Base-by-base conservation (phyloP, 2,888 invertebrate species). In the Melieria omissa region DNA sequence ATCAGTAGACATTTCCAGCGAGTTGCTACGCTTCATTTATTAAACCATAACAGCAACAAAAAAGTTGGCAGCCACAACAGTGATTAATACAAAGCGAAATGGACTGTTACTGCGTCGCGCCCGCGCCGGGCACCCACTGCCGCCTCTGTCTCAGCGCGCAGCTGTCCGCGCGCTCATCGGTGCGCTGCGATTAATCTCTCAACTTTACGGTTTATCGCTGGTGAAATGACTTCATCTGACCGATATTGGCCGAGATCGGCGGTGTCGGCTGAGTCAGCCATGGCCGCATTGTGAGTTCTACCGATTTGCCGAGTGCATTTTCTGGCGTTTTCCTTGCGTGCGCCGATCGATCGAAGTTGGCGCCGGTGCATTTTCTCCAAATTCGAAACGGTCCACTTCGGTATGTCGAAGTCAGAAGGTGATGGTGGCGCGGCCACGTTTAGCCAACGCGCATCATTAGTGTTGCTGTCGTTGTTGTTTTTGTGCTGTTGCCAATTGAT, bases 141-240 rank as follows among this genome's bases (percentile, higher is more conserved):
- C n/a, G 6, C 10, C 5, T 49, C 12, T 10, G 12, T 49, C 12
- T 9, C 49, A 49, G 9, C 12, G 49, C 49, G 12, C 49, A 10
- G 49, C 29, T 29, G 29, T 29, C 29, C 29, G 29, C 29, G 29
- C 29, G 29, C 29, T 29, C 29, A 29, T 29, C 29, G 29, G 29
- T 29, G 29, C 29, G 29, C 29, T 29, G 29, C 63, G 44, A 70
- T 70, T 70, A 70, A 70, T 70, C 55, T 57, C 69, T 62, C 29
- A 49, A 49, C 52, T 65, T 44, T 57, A 57, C 57, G 47, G 57
- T 55, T 58, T 58, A 60, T 58, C 49, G 60, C 16, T 29, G 47
- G 8, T 58, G 57, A 60, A 70, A 58, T 45, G 44, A 64, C 65
- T 70, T 58, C 52, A 65, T 70, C 65, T 70, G 65, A 63, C 45